phyloP scores from a whole-genome alignment of 1,140 invertebrate genomes.

The Chymomyza costata region DNA sequence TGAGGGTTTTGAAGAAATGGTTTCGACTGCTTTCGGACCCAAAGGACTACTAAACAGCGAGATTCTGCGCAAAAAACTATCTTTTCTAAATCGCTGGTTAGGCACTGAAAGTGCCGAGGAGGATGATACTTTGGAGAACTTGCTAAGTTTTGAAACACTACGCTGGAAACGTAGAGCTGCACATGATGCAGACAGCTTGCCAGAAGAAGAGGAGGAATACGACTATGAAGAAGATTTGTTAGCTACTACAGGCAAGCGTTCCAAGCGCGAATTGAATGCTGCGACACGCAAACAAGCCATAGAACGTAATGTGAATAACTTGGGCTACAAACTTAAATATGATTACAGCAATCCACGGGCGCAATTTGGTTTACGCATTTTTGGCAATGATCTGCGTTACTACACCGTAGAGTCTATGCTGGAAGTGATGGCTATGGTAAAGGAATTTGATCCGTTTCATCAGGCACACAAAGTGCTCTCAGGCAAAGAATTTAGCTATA shows the following conservation, averaged over 20 bases:
- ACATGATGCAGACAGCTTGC: background rate
- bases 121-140: constrained; percentile 59
- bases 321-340: constrained; percentile 69
- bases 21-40: constrained; percentile 87
- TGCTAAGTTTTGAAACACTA: constrained; percentile 56
- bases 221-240: constrained; percentile 36
- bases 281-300: constrained; percentile 38
- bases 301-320: constrained; percentile 48
- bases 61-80: constrained; percentile 79
- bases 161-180: constrained; percentile 47
- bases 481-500: constrained; percentile 86
- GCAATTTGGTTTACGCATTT: constrained; percentile 80
- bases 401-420: constrained; percentile 80
- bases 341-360: constrained; percentile 78
- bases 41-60: constrained; percentile 82
- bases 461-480: constrained; percentile 84
- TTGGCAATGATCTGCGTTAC: constrained; percentile 87
- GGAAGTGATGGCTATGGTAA: constrained; percentile 80
- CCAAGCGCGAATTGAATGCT: constrained; percentile 22
- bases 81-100: constrained; percentile 73
- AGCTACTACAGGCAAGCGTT: too few species aligned
- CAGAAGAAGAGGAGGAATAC: background rate
- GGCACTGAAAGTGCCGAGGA: constrained; percentile 55
- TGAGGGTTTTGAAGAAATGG: constrained; percentile 90
- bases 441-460: constrained; percentile 81